Percentiles rank a stretch among this genome's conserved stretches.
phyloP scores from a whole-genome alignment of 2,113 vertebrate species.

The Myanophis thanlyinensis region DNA sequence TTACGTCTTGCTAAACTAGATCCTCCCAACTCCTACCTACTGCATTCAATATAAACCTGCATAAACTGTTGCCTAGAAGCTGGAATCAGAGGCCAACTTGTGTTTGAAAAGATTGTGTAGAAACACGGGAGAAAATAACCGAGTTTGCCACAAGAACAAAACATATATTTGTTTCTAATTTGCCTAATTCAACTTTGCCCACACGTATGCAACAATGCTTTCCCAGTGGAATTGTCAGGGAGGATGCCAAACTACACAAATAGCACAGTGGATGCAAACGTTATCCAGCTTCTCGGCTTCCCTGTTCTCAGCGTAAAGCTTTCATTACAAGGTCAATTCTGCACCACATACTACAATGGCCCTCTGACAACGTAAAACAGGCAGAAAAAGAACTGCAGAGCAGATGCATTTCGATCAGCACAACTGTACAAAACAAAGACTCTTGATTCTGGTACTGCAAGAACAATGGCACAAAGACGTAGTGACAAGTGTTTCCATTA shows the following conservation, averaged over 20 bases:
- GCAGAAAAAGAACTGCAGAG: background rate
- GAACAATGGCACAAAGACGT: constrained; percentile 1
- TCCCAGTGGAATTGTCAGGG: background rate
- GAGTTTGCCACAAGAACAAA: background rate
- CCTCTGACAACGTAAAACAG: background rate
- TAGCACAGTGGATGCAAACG: background rate
- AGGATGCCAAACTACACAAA: background rate
- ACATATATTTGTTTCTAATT: background rate
- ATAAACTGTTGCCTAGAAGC: background rate
- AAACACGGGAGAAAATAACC: background rate
- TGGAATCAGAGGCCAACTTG: background rate
- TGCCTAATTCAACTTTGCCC: background rate
- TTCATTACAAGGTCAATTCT: background rate
- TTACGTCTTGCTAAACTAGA: background rate
- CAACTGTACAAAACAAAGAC: background rate
- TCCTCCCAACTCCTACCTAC: background rate
- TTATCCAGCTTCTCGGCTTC: background rate
- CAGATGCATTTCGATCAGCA: background rate
- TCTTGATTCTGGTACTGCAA: constrained; percentile 8
- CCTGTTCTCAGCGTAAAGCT: background rate
- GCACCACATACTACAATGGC: background rate
- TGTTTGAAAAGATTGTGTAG: background rate
- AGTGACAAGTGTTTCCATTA: background rate
- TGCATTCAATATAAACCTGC: background rate
- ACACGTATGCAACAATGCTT: background rate